Percentiles rank a stretch among this genome's conserved stretches.
Conservation (phyloP, 2,888 invertebrate genomes). For the Cremastinae sp. region DNA sequence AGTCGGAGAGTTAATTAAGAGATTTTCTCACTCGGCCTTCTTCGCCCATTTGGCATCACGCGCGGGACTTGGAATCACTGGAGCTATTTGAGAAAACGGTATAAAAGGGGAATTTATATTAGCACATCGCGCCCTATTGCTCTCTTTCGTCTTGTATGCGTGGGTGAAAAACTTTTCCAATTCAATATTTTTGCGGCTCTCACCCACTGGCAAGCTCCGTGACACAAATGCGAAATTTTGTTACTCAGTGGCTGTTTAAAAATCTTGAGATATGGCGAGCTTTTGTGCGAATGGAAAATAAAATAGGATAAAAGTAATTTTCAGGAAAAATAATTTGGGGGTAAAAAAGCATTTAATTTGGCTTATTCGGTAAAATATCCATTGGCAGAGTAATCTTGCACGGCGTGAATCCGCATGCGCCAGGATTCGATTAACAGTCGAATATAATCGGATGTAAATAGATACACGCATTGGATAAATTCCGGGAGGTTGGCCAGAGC, state of each 20-base stretch:
- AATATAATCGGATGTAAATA: not conserved
- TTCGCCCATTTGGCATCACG: constrained; percentile 35
- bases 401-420: too few relatives aligned
- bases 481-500: not conserved
- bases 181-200: constrained; percentile 49
- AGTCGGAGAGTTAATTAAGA: constrained; percentile 57
- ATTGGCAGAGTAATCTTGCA: too few relatives aligned
- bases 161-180: constrained; percentile 49
- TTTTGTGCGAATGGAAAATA: too few relatives aligned
- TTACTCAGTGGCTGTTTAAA: not conserved
- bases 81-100: constrained; percentile 36
- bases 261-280: not conserved
- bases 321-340: too few relatives aligned
- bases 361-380: too few relatives aligned
- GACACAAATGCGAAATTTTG: constrained; percentile 46
- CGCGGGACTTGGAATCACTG: constrained; percentile 53
- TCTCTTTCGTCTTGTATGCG: not conserved
- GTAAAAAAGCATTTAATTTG: too few relatives aligned
- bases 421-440: too few relatives aligned
- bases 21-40: constrained; percentile 29
- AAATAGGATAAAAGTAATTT: too few relatives aligned
- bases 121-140: constrained; percentile 26
- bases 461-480: not conserved
- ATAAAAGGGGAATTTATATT: constrained; percentile 31
- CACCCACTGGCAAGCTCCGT: not conserved